Percentiles rank a stretch among this genome's conserved stretches.
Evolutionary conservation across 2,888 invertebrate genomes (phyloP).

Genomic region (Erebia palarica): DNA sequence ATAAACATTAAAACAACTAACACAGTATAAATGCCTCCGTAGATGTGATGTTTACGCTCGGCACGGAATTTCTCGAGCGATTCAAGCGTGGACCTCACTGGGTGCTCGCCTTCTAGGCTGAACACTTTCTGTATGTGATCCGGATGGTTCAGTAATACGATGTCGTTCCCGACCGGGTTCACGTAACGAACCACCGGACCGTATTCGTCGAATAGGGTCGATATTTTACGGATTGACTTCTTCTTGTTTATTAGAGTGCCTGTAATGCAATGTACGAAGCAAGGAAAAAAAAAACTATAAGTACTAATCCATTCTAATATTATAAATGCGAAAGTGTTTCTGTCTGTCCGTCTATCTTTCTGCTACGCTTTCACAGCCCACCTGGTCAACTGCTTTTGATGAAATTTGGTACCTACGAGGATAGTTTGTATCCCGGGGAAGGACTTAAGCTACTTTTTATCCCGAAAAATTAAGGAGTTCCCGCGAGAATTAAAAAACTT

Average conservation of each 20-base stretch:
- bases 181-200: slow-evolving; percentile 86
- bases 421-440: no score
- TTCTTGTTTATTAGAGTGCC: slow-evolving; percentile 57
- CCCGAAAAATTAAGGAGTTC: no score
- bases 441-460: no score
- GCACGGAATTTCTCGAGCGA: slow-evolving; percentile 85
- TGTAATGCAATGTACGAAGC: slow-evolving; percentile 41
- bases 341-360: not conserved
- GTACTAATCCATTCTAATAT: not conserved
- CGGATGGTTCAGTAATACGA: slow-evolving; percentile 84
- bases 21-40: slow-evolving; percentile 83
- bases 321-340: not conserved
- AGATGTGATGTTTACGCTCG: slow-evolving; percentile 78
- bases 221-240: slow-evolving; percentile 59
- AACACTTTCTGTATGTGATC: slow-evolving; percentile 85
- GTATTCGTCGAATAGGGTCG: slow-evolving; percentile 76
- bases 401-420: no score
- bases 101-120: slow-evolving; percentile 82
- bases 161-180: slow-evolving; percentile 84
- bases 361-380: no score
- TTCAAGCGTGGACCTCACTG: slow-evolving; percentile 84
- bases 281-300: no score
- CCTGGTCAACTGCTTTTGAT: no score
- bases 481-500: no score
- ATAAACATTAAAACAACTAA: slow-evolving; percentile 57